Conservation (phyloP, 2,888 invertebrate species). For the Diplolepis rosae region DNA sequence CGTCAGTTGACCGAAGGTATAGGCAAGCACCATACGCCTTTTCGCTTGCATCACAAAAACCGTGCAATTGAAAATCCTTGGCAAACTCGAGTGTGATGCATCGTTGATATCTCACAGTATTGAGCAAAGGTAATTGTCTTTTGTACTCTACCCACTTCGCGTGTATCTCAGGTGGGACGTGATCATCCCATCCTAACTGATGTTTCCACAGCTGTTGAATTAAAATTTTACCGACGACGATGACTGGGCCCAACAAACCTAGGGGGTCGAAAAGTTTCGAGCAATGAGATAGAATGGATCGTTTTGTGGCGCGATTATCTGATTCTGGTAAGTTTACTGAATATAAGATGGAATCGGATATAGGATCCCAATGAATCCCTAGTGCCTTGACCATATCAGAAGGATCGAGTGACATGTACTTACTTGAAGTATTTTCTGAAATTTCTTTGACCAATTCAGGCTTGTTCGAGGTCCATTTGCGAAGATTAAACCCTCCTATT, state of each 20-base stretch:
- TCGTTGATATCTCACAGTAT: not conserved
- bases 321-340: not conserved
- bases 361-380: conserved; percentile 3
- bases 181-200: not conserved
- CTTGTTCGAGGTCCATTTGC: conserved; percentile 9
- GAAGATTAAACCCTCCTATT: not conserved
- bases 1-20: not conserved
- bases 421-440: too few relatives aligned
- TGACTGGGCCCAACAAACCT: not conserved
- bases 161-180: not conserved
- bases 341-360: not conserved
- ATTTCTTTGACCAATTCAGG: not conserved
- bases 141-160: not conserved
- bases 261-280: not conserved
- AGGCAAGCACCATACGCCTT: not conserved
- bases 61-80: not conserved
- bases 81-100: not conserved
- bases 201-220: not conserved
- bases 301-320: not conserved
- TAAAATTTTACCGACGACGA: not conserved
- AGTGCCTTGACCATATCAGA: not conserved
- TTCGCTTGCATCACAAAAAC: not conserved
- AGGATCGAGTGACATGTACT: too few relatives aligned
- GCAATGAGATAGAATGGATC: not conserved
- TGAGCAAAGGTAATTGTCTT: not conserved